Conservation (phyloP, 2,113 vertebrate species). For the Limanda limanda region DNA sequence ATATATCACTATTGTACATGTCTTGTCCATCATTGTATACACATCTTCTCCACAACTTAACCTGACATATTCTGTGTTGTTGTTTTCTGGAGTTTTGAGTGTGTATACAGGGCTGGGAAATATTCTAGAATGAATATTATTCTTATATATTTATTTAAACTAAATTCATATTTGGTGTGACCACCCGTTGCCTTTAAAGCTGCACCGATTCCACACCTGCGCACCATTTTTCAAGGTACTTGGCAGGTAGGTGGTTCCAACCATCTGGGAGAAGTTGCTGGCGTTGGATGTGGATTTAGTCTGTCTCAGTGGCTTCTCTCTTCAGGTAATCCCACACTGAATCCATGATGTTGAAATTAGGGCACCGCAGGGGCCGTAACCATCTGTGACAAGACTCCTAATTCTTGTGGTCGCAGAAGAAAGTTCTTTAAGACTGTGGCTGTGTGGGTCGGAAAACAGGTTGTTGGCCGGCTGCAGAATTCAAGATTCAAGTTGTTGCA, state of each 20-base stretch:
- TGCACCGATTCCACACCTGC: neutral
- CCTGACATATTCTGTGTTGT: too few species aligned
- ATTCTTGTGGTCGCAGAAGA: neutral
- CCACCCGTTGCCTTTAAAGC: neutral
- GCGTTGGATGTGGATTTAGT: neutral
- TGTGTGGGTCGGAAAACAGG: neutral
- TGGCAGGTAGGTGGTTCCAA: neutral
- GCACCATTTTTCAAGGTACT: constrained; percentile 7
- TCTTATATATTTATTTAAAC: neutral
- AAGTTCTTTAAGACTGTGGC: neutral
- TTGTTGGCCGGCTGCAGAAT: neutral
- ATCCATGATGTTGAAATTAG: neutral
- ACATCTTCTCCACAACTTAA: too few species aligned
- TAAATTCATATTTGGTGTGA: neutral
- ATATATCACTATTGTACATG: too few species aligned
- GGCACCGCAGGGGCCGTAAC: neutral
- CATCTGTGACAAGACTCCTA: neutral
- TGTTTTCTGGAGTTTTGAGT: neutral
- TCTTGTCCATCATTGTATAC: too few species aligned
- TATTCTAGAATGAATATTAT: too few species aligned
- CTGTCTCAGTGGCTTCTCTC: constrained; percentile 1
- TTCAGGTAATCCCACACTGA: neutral
- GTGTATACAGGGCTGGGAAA: too few species aligned
- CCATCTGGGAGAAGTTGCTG: constrained; percentile 1
- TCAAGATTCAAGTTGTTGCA: neutral